phyloP scores from a whole-genome alignment of 2,113 vertebrate species.

The Callospermophilus lateralis region DNA sequence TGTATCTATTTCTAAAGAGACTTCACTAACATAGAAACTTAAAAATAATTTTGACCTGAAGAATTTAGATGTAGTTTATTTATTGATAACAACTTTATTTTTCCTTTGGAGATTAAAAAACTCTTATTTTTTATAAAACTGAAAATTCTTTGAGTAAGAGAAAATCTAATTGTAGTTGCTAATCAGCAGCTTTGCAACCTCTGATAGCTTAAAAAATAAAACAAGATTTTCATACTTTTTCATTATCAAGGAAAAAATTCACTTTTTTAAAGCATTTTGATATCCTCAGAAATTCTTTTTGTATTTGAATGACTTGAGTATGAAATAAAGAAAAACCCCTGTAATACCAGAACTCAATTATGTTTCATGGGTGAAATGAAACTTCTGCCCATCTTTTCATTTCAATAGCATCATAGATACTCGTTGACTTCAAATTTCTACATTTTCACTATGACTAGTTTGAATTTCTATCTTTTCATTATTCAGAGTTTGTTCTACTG shows the following conservation, averaged over 20 bases:
- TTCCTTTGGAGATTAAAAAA: neutral
- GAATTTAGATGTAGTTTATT: neutral
- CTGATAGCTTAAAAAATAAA: neutral
- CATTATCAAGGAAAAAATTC: neutral
- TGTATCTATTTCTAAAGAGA: conserved; percentile 6
- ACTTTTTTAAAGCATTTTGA: neutral
- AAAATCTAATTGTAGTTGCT: neutral
- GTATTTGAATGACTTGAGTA: neutral
- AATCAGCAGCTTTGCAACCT: neutral
- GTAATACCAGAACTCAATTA: neutral
- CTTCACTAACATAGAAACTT: neutral
- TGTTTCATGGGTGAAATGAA: neutral
- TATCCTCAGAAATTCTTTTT: neutral
- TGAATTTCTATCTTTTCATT: neutral
- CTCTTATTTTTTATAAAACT: neutral
- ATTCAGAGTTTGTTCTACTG: neutral
- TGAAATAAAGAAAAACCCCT: conserved; percentile 8
- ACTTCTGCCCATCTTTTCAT: neutral
- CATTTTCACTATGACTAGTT: neutral
- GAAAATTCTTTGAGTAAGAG: conserved; percentile 3
- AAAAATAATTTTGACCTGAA: conserved; percentile 13
- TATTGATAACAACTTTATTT: conserved; percentile 27
- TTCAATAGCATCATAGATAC: neutral
- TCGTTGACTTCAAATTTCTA: conserved; percentile 2
- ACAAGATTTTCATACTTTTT: neutral